Evolutionary conservation across 2,797 vertebrate genomes (phyloP), one percentile per base, ranked within the genome.

Genomic region (Enteromius radiatus): DNA sequence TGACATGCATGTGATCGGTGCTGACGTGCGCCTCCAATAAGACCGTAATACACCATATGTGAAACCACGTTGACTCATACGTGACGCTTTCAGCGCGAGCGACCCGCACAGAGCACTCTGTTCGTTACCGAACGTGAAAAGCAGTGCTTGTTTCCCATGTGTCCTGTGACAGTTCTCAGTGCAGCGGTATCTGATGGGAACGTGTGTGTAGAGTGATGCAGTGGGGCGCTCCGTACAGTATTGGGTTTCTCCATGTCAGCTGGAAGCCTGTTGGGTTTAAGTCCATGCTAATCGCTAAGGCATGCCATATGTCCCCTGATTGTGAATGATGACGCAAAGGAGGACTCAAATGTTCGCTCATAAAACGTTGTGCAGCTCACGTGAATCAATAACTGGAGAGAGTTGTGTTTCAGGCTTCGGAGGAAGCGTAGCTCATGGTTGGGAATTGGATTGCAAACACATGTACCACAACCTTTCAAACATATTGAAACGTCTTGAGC

Each of bases 321-420:
- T 87, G 85, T 87, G 84, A 87, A 77, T 70, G 84, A 85, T 87
- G 86, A 88, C 86, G 86, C 86, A 88, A 74, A 71, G 85, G 74
- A 85, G 36, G 79, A 89, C 85, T 84, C 82, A 86, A 86, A 85
- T 89, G 86, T 86, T 87, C 85, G 56, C 78, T 83, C 86, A 77
- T 69, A 74, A 80, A 81, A 84, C 76, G 65, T 73, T 73, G 45
- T 73, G 65, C 74, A 47, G 82, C 83, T 84, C 84, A 85, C 84
- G 88, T 87, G 87, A 87, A 84, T 86, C 88, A 88, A 89, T 88
- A 89, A 89, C 89, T 90, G 70, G 69, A 75, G 47, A 80, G 78
- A 84, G 83, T 79, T 83, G 81, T 83, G 81, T 83, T 83, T 83
- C 81, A 77, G 75, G 67, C 63, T 82, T 82, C 33, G 81, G 61